These are phyloP conservation scores for Coregonus sp. DNA, from an alignment of 2,797 vertebrate species.

Conservation along the genomic window DNA sequence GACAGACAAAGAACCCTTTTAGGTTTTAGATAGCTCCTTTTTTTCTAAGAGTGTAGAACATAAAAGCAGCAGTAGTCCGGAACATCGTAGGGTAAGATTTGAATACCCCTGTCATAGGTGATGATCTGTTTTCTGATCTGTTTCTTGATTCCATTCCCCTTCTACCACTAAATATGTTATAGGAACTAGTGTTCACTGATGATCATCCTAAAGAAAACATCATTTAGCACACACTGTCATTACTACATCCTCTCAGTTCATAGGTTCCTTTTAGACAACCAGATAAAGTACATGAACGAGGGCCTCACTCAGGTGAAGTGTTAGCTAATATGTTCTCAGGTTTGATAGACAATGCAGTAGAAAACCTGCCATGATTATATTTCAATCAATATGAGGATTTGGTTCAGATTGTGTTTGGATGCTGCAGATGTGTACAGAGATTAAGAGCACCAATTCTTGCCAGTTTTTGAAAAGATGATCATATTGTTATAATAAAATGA, in stretches of 20 bases:
- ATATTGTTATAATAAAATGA: background rate
- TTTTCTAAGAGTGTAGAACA: too few relatives aligned
- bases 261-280: background rate
- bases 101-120: too few relatives aligned
- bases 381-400: constrained; percentile 4
- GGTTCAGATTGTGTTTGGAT: background rate
- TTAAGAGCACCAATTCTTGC: background rate
- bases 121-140: too few relatives aligned
- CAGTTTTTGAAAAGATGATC: background rate
- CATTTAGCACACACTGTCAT: background rate
- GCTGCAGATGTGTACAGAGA: background rate
- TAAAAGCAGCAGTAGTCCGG: too few relatives aligned
- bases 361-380: background rate
- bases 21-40: too few relatives aligned
- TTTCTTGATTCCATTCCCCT: too few relatives aligned
- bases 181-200: background rate
- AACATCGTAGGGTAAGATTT: too few relatives aligned
- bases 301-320: background rate
- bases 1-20: too few relatives aligned
- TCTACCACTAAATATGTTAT: background rate
- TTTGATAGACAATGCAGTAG: background rate
- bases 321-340: background rate
- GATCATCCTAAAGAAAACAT: background rate
- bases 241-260: background rate
- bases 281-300: background rate